These are phyloP conservation scores for Entomyzon cyanotis DNA, from an alignment of 2,113 vertebrate species.

Conservation along the genomic window DNA sequence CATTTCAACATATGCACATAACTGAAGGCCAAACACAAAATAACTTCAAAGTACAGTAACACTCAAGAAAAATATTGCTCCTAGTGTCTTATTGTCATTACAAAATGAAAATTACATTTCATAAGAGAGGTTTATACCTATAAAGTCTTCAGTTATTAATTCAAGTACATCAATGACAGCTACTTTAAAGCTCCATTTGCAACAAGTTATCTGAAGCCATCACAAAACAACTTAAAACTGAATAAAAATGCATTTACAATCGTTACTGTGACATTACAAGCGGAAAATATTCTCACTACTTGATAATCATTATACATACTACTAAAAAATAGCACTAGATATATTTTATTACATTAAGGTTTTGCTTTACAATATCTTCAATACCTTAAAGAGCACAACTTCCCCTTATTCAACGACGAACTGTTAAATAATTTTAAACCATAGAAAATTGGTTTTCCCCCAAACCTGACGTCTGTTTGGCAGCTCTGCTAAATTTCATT, in stretches of 20 bases:
- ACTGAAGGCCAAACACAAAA: not conserved
- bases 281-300: not conserved
- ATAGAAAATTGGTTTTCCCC: not conserved
- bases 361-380: not conserved
- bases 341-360: not conserved
- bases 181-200: not conserved
- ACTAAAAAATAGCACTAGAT: not conserved
- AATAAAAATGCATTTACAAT: not conserved
- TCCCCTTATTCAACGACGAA: not conserved
- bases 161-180: not conserved
- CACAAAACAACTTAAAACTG: not conserved
- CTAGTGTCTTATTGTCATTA: not conserved
- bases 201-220: not conserved
- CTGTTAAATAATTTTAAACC: not conserved
- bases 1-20: not conserved
- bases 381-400: not conserved
- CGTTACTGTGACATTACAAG: not conserved
- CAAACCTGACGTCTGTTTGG: not conserved
- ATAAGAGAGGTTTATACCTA: not conserved
- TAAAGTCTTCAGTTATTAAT: not conserved
- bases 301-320: not conserved
- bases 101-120: not conserved
- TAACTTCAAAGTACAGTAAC: not conserved
- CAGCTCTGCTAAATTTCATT: not conserved
- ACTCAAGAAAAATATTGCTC: not conserved